Evolutionary conservation across 2,888 invertebrate genomes (phyloP).

Genomic region (Palloptera scutellata): DNA sequence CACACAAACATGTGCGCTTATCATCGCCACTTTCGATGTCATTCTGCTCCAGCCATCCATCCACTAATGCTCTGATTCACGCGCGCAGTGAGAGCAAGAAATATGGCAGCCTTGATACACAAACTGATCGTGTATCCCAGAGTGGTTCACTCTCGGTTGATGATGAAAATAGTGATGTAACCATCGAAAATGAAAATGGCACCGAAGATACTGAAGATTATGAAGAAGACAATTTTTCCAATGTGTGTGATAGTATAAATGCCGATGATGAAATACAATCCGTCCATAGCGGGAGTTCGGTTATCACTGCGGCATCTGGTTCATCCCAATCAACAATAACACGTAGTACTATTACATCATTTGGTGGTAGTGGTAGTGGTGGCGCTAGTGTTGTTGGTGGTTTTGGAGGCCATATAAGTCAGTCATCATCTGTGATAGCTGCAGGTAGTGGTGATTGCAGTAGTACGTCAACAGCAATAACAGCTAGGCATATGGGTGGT

Average conservation of each 20-base stretch:
- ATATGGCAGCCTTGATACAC: slow-evolving; percentile 52
- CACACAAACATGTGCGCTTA: neutral
- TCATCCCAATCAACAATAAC: slow-evolving; percentile 4
- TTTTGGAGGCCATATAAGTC: neutral
- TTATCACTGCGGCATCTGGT: slow-evolving; percentile 19
- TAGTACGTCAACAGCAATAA: too few relatives aligned
- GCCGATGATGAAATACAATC: slow-evolving; percentile 48
- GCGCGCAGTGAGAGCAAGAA: slow-evolving; percentile 43
- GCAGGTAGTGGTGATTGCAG: neutral
- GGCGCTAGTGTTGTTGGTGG: slow-evolving; percentile 1
- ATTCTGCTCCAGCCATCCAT: neutral
- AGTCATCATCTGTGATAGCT: neutral
- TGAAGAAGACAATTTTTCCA: slow-evolving; percentile 58
- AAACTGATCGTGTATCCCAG: slow-evolving; percentile 50
- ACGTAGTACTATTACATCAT: slow-evolving; percentile 14
- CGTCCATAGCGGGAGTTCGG: slow-evolving; percentile 38
- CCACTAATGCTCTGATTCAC: neutral
- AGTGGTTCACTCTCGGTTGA: slow-evolving; percentile 62
- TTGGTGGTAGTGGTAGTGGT: slow-evolving; percentile 14
- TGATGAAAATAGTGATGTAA: slow-evolving; percentile 63
- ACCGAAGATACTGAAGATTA: slow-evolving; percentile 58
- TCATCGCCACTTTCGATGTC: neutral
- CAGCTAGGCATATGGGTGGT: neutral
- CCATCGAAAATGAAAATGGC: slow-evolving; percentile 59
- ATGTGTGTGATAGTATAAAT: slow-evolving; percentile 56